Percentiles rank a stretch among this genome's conserved stretches.
These are phyloP conservation scores for Pogonognathellus flavescens DNA, from an alignment of 1,140 invertebrate species.

Conservation along the genomic window DNA sequence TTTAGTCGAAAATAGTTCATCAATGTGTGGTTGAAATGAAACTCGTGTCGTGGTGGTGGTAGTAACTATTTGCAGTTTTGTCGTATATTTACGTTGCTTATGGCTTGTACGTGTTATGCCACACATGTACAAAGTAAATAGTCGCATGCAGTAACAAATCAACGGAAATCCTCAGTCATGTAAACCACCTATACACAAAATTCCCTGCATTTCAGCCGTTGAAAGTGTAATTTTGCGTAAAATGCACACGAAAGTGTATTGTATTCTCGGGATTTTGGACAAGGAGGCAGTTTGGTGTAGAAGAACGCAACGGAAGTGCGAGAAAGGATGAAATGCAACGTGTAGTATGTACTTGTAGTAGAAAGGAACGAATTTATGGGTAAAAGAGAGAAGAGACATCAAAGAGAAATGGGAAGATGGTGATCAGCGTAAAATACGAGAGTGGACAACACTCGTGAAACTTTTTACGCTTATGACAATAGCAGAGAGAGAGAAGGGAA, in stretches of 20 bases:
- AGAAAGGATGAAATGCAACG: not conserved
- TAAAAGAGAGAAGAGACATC: not conserved
- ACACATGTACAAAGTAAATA: not conserved
- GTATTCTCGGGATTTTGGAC: not conserved
- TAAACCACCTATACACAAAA: not conserved
- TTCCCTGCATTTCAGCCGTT: not conserved
- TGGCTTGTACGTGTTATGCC: no score
- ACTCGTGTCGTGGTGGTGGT: no score
- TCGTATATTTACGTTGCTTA: no score
- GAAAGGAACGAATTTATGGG: not conserved
- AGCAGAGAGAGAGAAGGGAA: no score
- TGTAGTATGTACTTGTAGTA: not conserved
- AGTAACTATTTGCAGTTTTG: no score
- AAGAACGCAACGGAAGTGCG: not conserved
- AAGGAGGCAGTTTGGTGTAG: no score
- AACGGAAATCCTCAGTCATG: not conserved
- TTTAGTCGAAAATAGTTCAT: not conserved
- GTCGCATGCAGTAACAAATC: not conserved
- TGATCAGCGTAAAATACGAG: constrained; percentile 41
- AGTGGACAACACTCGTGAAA: constrained; percentile 26
- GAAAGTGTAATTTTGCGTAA: not conserved
- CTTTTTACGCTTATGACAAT: constrained; percentile 39
- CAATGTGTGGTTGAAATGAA: not conserved
- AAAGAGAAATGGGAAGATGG: constrained; percentile 38
- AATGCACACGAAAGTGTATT: not conserved